phyloP scores from a whole-genome alignment of 2,113 vertebrate species.

The Dipodomys spectabilis region DNA sequence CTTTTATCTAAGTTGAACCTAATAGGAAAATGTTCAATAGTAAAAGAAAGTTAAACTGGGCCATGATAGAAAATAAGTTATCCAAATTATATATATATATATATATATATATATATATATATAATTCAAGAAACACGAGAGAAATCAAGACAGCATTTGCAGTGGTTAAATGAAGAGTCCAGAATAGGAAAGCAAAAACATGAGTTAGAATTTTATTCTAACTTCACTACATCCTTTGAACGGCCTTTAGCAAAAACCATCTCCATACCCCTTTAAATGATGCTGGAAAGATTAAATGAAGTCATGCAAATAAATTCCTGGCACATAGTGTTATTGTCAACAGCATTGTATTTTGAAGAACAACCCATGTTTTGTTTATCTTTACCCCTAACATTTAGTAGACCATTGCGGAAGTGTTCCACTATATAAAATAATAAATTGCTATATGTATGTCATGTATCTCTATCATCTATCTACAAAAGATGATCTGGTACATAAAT shows the following conservation, averaged over 20 bases:
- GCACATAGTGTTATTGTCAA: not conserved
- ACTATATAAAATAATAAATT: not conserved
- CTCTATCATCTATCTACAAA: not conserved
- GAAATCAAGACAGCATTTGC: not conserved
- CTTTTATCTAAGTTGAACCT: not conserved
- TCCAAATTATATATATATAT: not conserved
- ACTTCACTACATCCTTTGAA: not conserved
- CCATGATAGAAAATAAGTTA: conserved; percentile 26
- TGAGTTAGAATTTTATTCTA: no score
- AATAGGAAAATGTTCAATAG: not conserved
- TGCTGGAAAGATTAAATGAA: not conserved
- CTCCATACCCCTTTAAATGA: not conserved
- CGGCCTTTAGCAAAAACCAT: not conserved
- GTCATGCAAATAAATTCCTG: not conserved
- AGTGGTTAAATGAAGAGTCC: not conserved
- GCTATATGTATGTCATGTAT: no score
- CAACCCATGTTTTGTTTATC: not conserved
- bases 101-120: no score
- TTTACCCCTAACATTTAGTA: not conserved
- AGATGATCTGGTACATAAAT: not conserved
- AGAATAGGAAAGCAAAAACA: no score
- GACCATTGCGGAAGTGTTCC: not conserved
- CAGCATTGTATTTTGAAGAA: not conserved
- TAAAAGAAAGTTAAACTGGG: not conserved
- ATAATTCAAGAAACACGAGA: not conserved